Conservation (phyloP, 2,113 vertebrate species). For the Proteles cristata region DNA sequence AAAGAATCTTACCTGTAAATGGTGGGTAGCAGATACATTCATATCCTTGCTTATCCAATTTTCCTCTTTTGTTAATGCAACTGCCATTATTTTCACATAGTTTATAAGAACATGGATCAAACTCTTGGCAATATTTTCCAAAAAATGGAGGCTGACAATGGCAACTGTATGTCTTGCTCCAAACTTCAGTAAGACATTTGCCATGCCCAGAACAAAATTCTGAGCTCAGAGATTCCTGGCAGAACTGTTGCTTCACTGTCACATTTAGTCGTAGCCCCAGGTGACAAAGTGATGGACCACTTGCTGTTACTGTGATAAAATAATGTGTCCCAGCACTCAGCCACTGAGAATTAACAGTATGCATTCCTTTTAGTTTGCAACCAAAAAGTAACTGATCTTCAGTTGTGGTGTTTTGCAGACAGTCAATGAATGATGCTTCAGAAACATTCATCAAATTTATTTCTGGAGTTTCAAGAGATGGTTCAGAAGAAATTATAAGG, state of each 20-base stretch:
- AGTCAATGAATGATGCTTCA: slow-evolving; percentile 87
- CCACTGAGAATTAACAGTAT: slow-evolving; percentile 86
- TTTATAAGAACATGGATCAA: slow-evolving; percentile 85
- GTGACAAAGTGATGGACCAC: slow-evolving; percentile 82
- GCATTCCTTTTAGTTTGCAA: slow-evolving; percentile 81
- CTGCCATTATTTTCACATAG: slow-evolving; percentile 88
- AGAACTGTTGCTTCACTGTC: slow-evolving; percentile 87
- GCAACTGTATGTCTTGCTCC: slow-evolving; percentile 87
- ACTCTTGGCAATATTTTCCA: slow-evolving; percentile 89
- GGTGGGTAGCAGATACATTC: slow-evolving; percentile 85
- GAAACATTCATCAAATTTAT: slow-evolving; percentile 89
- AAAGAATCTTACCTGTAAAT: slow-evolving; percentile 87
- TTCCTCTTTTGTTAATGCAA: slow-evolving; percentile 81
- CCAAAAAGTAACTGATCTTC: slow-evolving; percentile 85
- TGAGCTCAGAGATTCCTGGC: slow-evolving; percentile 83
- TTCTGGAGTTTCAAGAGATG: slow-evolving; percentile 85
- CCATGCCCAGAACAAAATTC: slow-evolving; percentile 89
- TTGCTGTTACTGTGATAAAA: slow-evolving; percentile 86
- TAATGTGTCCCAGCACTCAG: slow-evolving; percentile 88
- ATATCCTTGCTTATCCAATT: slow-evolving; percentile 77
- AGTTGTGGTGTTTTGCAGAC: slow-evolving; percentile 72
- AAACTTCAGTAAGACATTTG: slow-evolving; percentile 85
- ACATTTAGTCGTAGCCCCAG: slow-evolving; percentile 89
- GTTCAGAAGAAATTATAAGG: slow-evolving; percentile 86
- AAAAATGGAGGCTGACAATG: slow-evolving; percentile 86